These are phyloP conservation scores for Carettochelys insculpta DNA, from an alignment of 2,113 vertebrate genomes.

Conservation along the genomic window DNA sequence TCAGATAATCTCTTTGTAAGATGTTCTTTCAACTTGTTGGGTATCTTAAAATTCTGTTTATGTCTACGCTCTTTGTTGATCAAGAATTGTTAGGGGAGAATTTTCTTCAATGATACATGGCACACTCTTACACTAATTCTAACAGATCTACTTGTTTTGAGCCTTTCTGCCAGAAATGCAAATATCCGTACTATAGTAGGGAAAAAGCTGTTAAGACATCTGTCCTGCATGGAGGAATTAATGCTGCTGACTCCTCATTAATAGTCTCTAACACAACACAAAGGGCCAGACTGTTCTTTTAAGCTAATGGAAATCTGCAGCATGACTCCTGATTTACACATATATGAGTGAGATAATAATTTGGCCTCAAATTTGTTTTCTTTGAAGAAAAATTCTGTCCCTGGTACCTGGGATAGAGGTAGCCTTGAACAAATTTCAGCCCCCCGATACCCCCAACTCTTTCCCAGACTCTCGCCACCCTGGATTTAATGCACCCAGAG, in stretches of 20 bases:
- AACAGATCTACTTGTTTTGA: neutral
- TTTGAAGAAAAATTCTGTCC: neutral
- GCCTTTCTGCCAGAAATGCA: neutral
- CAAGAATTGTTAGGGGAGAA: neutral
- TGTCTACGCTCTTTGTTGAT: neutral
- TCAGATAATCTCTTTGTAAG: neutral
- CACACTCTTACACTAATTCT: neutral
- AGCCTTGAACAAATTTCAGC: no score
- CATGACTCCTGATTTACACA: neutral
- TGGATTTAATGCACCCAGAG: no score
- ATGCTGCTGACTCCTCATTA: neutral
- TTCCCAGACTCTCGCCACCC: no score
- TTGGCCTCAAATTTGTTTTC: neutral
- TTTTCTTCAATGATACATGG: neutral
- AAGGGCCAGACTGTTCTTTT: neutral
- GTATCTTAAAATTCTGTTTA: neutral
- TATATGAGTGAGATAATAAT: neutral
- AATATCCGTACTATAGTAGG: neutral
- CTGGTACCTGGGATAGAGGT: no score
- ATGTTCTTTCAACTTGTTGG: neutral
- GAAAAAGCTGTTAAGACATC: neutral
- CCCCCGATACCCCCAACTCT: no score
- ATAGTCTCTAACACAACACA: neutral
- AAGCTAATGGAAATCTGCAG: neutral
- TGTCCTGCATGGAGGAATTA: neutral